A percentile compares a stretch with the other conserved stretches of the same genome.
phyloP scores from a whole-genome alignment of 53 echinoderm and acorn worm genomes.

The Hippasteria phrygiana region DNA sequence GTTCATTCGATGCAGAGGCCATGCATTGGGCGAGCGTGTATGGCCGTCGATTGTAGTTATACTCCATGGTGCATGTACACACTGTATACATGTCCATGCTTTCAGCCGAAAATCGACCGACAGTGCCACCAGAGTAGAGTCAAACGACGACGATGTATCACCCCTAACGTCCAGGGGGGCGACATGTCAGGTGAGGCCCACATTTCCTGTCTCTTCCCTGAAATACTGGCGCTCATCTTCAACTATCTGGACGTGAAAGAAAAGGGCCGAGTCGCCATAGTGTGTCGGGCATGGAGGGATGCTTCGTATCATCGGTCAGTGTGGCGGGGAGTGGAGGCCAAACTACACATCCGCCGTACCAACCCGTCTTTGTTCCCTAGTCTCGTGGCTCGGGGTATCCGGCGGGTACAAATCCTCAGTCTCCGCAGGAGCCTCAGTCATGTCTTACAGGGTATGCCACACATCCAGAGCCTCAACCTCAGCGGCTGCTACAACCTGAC shows the following conservation, averaged over 20 bases:
- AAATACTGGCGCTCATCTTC: slow-evolving; percentile 98
- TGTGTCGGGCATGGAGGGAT: slow-evolving; percentile 97
- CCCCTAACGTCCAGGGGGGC: slow-evolving; percentile 44
- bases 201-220: slow-evolving; percentile 98
- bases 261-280: slow-evolving; percentile 96
- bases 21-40: slow-evolving; percentile 51
- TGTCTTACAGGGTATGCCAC: slow-evolving; percentile 96
- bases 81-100: slow-evolving; percentile 56
- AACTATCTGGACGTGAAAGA: slow-evolving; percentile 98
- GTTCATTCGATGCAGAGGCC: slow-evolving; percentile 56
- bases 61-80: slow-evolving; percentile 64
- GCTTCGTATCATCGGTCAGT: slow-evolving; percentile 97
- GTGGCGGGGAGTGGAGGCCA: slow-evolving; percentile 99
- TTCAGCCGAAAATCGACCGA: slow-evolving; percentile 25
- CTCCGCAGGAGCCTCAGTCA: slow-evolving; percentile 95
- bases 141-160: slow-evolving; percentile 51
- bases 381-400: slow-evolving; percentile 93
- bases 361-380: slow-evolving; percentile 99
- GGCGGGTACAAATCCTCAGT: slow-evolving; percentile 96
- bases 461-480: slow-evolving; percentile 94
- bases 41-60: slow-evolving; percentile 50
- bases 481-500: slow-evolving; percentile 99
- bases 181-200: slow-evolving; percentile 86
- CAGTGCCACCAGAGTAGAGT: slow-evolving; percentile 21
- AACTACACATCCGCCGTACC: slow-evolving; percentile 89